These are phyloP conservation scores for Eupithecia exiguata DNA, from an alignment of 2,888 invertebrate species.

Conservation along the genomic window DNA sequence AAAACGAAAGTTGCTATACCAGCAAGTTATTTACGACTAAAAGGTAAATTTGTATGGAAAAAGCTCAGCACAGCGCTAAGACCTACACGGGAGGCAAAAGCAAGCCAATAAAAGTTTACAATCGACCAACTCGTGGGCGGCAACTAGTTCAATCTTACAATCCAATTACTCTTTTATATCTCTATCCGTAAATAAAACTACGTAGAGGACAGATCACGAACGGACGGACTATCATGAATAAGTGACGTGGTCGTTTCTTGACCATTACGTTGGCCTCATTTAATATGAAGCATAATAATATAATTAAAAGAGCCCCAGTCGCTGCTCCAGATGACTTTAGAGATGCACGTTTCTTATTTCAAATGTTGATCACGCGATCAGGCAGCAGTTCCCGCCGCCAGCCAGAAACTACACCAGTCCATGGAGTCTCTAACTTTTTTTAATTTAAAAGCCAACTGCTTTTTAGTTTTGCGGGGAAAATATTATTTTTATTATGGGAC, in stretches of 20 bases:
- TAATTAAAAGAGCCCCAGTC: too few species aligned
- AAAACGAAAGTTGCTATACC: not conserved
- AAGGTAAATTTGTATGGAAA: not conserved
- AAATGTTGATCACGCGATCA: too few species aligned
- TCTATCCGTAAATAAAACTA: constrained; percentile 38
- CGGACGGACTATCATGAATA: not conserved
- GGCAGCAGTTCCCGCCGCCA: too few species aligned
- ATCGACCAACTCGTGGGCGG: constrained; percentile 18
- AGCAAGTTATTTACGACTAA: not conserved
- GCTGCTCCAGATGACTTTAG: not conserved
- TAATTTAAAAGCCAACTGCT: too few species aligned
- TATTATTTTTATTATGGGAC: too few species aligned
- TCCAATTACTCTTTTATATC: constrained; percentile 38
- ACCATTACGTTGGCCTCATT: not conserved
- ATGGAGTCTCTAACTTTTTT: too few species aligned
- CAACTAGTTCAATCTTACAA: constrained; percentile 21
- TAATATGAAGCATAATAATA: not conserved
- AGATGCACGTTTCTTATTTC: too few species aligned
- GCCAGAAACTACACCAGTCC: too few species aligned
- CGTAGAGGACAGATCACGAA: constrained; percentile 42
- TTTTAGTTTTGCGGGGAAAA: too few species aligned
- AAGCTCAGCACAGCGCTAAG: not conserved
- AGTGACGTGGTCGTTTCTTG: not conserved
- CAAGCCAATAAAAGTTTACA: constrained; percentile 17
- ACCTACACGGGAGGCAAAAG: constrained; percentile 10